Conservation (phyloP, 2,888 invertebrate genomes). For the Erebia epiphron region DNA sequence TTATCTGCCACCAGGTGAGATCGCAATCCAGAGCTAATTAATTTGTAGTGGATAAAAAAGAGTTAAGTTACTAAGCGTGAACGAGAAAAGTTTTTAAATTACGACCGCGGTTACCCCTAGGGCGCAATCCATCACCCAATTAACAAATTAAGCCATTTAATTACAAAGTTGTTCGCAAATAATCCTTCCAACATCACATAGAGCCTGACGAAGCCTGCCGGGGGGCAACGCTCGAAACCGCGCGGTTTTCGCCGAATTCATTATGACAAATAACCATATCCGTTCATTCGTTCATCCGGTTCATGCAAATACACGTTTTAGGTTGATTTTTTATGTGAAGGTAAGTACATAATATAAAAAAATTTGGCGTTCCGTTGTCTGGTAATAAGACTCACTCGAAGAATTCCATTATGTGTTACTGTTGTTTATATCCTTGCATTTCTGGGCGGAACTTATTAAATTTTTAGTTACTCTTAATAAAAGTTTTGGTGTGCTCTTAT, state of each 20-base stretch:
- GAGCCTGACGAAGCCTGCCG: constrained; percentile 14
- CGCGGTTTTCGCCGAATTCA: constrained; percentile 60
- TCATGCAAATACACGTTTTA: constrained; percentile 48
- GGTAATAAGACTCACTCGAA: no score
- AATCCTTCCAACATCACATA: constrained; percentile 17
- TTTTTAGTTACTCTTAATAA: no score
- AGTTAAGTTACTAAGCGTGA: no score
- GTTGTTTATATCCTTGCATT: no score
- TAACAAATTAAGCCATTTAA: constrained; percentile 17
- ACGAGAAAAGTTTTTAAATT: constrained; percentile 3
- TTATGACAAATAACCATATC: constrained; percentile 69
- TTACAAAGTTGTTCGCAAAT: constrained; percentile 14
- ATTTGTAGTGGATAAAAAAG: no score
- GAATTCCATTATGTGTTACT: no score
- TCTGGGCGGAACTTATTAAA: no score
- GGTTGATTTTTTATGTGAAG: constrained; percentile 32
- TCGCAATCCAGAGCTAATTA: no score
- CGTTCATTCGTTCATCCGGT: constrained; percentile 68
- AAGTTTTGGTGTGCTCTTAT: no score
- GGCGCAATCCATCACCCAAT: constrained; percentile 18
- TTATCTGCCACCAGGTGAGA: no score
- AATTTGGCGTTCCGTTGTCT: background rate
- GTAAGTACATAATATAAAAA: background rate
- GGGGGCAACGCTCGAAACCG: constrained; percentile 43
- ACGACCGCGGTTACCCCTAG: background rate